Evolutionary conservation across 2,888 invertebrate species (phyloP), one percentile per base, ranked within the genome.

Genomic region (Parnassius orleans): DNA sequence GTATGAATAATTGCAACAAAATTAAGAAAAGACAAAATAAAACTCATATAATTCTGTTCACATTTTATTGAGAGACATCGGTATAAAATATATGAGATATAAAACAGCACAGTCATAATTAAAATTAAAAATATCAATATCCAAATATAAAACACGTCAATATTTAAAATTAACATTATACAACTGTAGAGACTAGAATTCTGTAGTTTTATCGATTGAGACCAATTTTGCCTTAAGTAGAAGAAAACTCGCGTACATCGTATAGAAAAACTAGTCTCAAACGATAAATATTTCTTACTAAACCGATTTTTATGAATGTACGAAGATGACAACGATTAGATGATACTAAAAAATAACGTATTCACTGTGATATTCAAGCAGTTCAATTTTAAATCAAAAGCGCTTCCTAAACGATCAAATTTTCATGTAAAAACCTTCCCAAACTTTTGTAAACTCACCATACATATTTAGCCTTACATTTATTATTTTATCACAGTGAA

Each of bases 41-140:
- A 77, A 65, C 63, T 65, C 50, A 47, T 1, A 42, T 56, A 14
- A 47, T 76, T 80, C 76, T 77, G 78, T 88, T 84, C 85, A 90
- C 86, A 89, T 87, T 90, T 91, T 90, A 89, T 88, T 90, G 82
- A 90, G 90, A 91, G 86, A 89, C 88, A 89, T 88, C 80, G 85
- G 91, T 91, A 91, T 90, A 91, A 90, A 91, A 91, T 90, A 91
- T 90, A 90, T 86, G 84, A 90, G 86, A 90, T 90, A 91, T 87
- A 91, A 90, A 91, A 91, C 86, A 90, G 90, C 85, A 83, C 84
- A 90, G 86, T 90, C 84, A 79, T 85, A 87, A 89, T 84, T 83
- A 80, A 87, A 89, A 88, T 81, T 83, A 86, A 87, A 86, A 83
- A 84, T 85, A 82, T 82, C 77, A 83, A 78, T 81, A 80, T 79